Evolutionary conservation across 2,888 invertebrate species (phyloP).

Genomic region (Piscicola geometra): DNA sequence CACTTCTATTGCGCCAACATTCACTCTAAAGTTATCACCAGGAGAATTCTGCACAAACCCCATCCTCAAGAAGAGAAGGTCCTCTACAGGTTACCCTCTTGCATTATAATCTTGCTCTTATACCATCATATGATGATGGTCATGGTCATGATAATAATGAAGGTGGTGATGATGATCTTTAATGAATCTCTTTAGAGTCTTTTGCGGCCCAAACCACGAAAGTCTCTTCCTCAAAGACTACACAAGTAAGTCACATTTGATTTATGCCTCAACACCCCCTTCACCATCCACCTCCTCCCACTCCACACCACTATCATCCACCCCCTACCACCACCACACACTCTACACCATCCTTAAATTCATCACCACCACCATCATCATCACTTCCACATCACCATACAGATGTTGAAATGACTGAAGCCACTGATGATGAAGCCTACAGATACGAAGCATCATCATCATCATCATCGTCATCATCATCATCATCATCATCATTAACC

Average conservation of each 20-base stretch:
- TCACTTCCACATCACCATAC: neutral
- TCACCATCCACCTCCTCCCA: neutral
- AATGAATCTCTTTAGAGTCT: conserved; percentile 27
- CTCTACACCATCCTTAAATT: no score
- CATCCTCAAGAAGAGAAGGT: conserved; percentile 2
- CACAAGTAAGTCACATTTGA: neutral
- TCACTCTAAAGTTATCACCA: conserved; percentile 18
- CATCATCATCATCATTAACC: neutral
- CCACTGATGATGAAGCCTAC: neutral
- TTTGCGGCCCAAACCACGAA: conserved; percentile 28
- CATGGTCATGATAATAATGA: no score
- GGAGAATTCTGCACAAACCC: conserved; percentile 28
- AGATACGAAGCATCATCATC: conserved; percentile 4
- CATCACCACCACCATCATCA: no score
- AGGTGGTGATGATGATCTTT: no score
- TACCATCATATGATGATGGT: neutral
- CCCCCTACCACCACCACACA: no score
- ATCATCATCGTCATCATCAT: neutral
- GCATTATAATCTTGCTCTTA: neutral
- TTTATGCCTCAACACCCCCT: neutral
- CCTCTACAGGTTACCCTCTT: conserved; percentile 1
- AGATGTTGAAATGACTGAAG: neutral
- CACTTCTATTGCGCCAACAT: conserved; percentile 66
- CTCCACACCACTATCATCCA: neutral
- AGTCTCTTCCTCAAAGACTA: conserved; percentile 4